phyloP scores from a whole-genome alignment of 2,797 vertebrate genomes.

The Gouania willdenowi region DNA sequence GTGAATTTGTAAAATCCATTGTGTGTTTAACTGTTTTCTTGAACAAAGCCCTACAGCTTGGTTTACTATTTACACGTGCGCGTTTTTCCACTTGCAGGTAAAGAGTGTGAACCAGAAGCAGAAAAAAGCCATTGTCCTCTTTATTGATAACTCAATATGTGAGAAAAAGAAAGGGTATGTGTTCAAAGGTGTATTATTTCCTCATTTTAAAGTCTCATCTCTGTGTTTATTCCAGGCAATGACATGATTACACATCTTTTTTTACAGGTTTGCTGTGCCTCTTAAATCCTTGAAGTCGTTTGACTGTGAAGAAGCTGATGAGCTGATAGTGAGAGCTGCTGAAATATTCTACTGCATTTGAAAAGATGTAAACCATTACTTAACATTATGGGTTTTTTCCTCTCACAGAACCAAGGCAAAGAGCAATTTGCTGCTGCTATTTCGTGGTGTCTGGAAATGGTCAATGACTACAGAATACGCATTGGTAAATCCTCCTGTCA shows the following conservation, averaged over 20 bases:
- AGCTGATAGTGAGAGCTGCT: slow-evolving; percentile 77
- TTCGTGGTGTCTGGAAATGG: slow-evolving; percentile 81
- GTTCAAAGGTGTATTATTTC: not conserved
- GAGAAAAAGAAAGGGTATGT: slow-evolving; percentile 71
- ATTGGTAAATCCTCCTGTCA: slow-evolving; percentile 71
- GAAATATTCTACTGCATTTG: not conserved
- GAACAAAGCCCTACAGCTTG: too few relatives aligned
- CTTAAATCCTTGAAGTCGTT: slow-evolving; percentile 85
- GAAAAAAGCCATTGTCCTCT: slow-evolving; percentile 82
- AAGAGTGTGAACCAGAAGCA: slow-evolving; percentile 80
- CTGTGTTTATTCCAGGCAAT: not conserved
- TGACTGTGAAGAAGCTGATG: slow-evolving; percentile 82
- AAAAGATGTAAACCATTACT: not conserved
- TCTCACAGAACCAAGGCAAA: slow-evolving; percentile 75
- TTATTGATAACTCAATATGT: slow-evolving; percentile 74
- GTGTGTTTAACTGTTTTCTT: too few relatives aligned
- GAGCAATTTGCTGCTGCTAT: slow-evolving; percentile 74
- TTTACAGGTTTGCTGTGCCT: slow-evolving; percentile 75
- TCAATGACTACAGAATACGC: slow-evolving; percentile 84
- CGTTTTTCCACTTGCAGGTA: slow-evolving; percentile 79
- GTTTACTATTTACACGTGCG: too few relatives aligned
- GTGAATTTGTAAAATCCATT: too few relatives aligned
- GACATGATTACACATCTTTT: not conserved
- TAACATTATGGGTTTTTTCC: not conserved
- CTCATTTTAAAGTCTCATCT: not conserved